These are phyloP conservation scores for Ibidorhyncha struthersii DNA, from an alignment of 2,113 vertebrate genomes.

Conservation along the genomic window DNA sequence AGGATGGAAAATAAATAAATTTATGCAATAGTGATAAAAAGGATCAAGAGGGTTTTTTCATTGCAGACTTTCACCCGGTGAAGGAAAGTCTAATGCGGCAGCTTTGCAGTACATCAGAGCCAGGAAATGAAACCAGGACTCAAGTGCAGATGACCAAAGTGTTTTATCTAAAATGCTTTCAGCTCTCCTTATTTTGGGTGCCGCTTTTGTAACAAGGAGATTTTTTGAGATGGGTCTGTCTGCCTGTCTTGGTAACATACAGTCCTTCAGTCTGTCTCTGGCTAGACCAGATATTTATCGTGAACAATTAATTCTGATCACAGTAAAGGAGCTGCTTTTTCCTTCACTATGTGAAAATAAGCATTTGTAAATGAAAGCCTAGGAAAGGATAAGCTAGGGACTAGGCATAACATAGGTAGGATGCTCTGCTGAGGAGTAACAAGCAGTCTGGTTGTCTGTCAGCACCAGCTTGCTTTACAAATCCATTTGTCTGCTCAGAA, in stretches of 20 bases:
- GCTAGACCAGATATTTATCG: neutral
- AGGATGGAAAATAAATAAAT: neutral
- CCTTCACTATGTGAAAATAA: neutral
- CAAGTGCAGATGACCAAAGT: neutral
- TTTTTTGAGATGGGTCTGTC: neutral
- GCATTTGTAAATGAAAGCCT: neutral
- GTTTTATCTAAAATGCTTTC: neutral
- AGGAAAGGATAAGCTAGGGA: neutral
- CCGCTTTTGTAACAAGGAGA: neutral
- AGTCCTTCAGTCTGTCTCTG: neutral
- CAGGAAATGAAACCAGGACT: conserved; percentile 40
- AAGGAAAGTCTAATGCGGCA: neutral
- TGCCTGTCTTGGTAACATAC: neutral
- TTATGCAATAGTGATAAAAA: neutral
- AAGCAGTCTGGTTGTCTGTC: neutral
- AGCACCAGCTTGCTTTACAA: neutral
- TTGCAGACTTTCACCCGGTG: neutral
- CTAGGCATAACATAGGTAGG: neutral
- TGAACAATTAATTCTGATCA: neutral
- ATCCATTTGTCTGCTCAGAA: neutral
- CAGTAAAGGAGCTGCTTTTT: neutral
- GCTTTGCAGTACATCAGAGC: neutral
- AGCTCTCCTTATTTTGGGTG: neutral
- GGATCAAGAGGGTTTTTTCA: neutral
- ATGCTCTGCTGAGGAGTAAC: neutral